Evolutionary conservation across 2,113 vertebrate species (phyloP).

Genomic region (Hippolais icterina): DNA sequence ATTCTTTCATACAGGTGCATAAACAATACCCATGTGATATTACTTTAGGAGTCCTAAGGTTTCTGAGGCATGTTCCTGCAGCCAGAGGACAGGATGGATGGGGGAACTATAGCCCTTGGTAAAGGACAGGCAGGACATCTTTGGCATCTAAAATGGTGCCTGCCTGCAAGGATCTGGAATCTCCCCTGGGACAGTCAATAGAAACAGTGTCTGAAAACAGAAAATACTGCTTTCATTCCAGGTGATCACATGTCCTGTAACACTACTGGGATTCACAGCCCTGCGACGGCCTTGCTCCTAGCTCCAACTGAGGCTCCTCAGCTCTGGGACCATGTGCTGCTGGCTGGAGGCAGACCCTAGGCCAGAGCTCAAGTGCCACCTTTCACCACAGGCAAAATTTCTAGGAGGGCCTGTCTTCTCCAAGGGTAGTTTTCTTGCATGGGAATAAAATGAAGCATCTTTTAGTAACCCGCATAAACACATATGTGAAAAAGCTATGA

Average conservation of each 20-base stretch:
- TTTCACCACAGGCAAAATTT: background rate
- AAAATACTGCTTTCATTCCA: background rate
- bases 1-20: background rate
- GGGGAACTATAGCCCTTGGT: fast-evolving
- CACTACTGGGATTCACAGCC: background rate
- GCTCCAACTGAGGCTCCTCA: background rate
- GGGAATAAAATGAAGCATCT: background rate
- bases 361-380: background rate
- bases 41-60: background rate
- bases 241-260: background rate
- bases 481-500: fast-evolving
- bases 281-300: background rate
- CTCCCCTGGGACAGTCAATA: background rate
- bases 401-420: background rate
- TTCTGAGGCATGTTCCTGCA: background rate
- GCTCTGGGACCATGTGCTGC: background rate
- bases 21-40: background rate
- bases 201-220: background rate
- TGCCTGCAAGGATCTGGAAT: background rate
- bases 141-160: background rate
- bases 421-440: background rate
- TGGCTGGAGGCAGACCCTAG: background rate
- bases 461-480: background rate
- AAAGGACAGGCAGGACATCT: background rate
- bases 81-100: background rate